Base-by-base conservation (phyloP, 2,113 vertebrate species). In the Carassius gibelio region DNA sequence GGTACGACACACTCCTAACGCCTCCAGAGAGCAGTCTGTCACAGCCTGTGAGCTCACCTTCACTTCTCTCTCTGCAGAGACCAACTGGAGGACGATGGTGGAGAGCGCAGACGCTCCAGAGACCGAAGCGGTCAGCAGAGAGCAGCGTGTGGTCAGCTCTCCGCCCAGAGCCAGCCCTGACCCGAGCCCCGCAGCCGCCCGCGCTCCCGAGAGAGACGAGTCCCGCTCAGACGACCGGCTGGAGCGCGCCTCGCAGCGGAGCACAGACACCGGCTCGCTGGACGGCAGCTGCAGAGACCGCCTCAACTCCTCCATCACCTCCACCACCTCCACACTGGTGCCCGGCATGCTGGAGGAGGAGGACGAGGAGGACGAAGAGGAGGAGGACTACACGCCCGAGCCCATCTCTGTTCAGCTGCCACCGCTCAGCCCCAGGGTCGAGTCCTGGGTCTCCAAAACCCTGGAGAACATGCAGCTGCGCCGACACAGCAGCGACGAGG, bases 41-140 rank as follows among this genome's bases (percentile, higher is more conserved):
- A 48, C 3, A 48, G 2, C 45, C 9, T 3, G 10, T 48, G 45
- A 48, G 45, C 3, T 48, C 45, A 11, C 45, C 10, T 48, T 11
- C 45, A 48, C 45, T 1, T 38, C 6, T 21, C 19, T n/a, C 82
- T 38, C 13, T 74, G 64, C 50, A 99, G 98, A 99, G 93, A 99
- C 97, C 45, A 99, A 99, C 87, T 99, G 98, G 98, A 97, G 98
- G 93, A 98, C 92, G 86, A 99, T 99, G 96, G 96, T 99, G 84
- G 98, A 99, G 93, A 95, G 93, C 57, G 96, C 96, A 5, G 98
- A 99, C 86, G 96, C 95, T 42, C 89, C 94, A n/a, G 98, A 99
- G 92, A 91, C 26, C 26, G 26, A 26, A 26, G 26, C 95, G 0
- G 90, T 90, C 34, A 94, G 86, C 87, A 95, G 64, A 93, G 68